These are phyloP conservation scores for Nemapogon koenigi DNA, from an alignment of 2,888 invertebrate species.

Conservation along the genomic window DNA sequence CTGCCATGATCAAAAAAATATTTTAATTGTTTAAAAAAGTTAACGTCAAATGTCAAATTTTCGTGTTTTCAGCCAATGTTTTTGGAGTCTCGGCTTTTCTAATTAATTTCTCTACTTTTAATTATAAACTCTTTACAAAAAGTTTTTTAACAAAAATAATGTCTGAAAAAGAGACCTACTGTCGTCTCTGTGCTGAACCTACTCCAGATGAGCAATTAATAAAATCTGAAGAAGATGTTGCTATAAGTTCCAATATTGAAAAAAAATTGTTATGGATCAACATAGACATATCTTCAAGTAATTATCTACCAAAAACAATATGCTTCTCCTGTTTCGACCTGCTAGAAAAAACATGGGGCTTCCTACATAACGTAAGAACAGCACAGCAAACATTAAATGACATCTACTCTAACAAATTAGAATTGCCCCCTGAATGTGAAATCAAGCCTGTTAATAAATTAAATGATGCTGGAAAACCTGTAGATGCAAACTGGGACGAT, in stretches of 20 bases:
- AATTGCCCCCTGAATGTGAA: constrained; percentile 10
- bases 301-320: constrained; percentile 38
- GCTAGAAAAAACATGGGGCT: constrained; percentile 47
- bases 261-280: constrained; percentile 53
- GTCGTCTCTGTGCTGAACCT: constrained; percentile 50
- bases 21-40: too few species aligned
- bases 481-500: constrained; percentile 39
- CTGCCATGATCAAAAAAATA: too few species aligned
- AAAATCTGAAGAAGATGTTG: constrained; percentile 40
- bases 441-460: constrained; percentile 9
- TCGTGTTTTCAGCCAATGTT: too few species aligned
- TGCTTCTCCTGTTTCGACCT: constrained; percentile 52
- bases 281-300: constrained; percentile 32
- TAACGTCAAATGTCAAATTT: too few species aligned
- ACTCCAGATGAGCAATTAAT: constrained; percentile 38
- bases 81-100: too few species aligned
- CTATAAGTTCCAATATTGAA: constrained; percentile 35
- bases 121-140: too few species aligned
- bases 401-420: constrained; percentile 25
- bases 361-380: constrained; percentile 37
- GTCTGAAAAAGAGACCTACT: constrained; percentile 36
- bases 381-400: constrained; percentile 39
- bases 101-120: too few species aligned
- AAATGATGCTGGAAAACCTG: constrained; percentile 30
- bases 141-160: too few species aligned